phyloP scores from a whole-genome alignment of 2,797 vertebrate species.

The Lagocephalus sceleratus region DNA sequence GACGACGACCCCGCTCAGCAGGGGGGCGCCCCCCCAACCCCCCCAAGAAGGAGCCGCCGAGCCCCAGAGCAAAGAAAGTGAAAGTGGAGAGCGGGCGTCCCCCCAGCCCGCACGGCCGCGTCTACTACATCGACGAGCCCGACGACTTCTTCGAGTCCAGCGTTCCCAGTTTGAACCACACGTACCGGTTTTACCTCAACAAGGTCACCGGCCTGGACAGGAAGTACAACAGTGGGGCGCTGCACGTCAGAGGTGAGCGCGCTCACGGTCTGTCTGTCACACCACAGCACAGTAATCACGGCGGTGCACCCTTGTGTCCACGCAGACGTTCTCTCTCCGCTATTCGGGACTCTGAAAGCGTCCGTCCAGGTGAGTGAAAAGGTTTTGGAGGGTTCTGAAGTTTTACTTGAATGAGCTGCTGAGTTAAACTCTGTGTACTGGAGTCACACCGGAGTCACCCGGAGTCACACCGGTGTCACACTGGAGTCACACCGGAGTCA shows the following conservation, averaged over 20 bases:
- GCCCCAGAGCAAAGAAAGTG: constrained; percentile 23
- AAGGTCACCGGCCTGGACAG: constrained; percentile 88
- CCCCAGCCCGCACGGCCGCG: constrained; percentile 55
- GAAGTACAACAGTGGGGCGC: constrained; percentile 85
- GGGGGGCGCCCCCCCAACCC: constrained; percentile 1
- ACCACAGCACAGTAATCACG: too few species aligned
- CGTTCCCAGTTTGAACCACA: constrained; percentile 75
- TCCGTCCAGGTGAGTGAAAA: constrained; percentile 87
- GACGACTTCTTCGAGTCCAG: constrained; percentile 82
- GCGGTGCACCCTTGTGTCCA: constrained; percentile 24
- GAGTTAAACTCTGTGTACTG: too few species aligned
- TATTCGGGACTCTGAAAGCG: constrained; percentile 91
- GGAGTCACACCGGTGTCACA: too few species aligned
- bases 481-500: too few species aligned
- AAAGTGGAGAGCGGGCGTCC: constrained; percentile 55
- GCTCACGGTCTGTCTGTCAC: too few species aligned
- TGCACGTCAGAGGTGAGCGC: constrained; percentile 90
- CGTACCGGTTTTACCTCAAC: constrained; percentile 91
- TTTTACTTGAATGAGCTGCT: too few species aligned
- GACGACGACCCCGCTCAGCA: constrained; percentile 46
- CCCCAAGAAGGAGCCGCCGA: constrained; percentile 23
- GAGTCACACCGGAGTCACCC: too few species aligned
- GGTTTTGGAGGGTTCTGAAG: too few species aligned
- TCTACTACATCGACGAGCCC: constrained; percentile 59
- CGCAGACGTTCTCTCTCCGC: constrained; percentile 93